A percentile compares a stretch with the other conserved stretches of the same genome.
These are phyloP conservation scores for Psilopsiagon aymara DNA, from an alignment of 2,113 vertebrate genomes.

Conservation along the genomic window DNA sequence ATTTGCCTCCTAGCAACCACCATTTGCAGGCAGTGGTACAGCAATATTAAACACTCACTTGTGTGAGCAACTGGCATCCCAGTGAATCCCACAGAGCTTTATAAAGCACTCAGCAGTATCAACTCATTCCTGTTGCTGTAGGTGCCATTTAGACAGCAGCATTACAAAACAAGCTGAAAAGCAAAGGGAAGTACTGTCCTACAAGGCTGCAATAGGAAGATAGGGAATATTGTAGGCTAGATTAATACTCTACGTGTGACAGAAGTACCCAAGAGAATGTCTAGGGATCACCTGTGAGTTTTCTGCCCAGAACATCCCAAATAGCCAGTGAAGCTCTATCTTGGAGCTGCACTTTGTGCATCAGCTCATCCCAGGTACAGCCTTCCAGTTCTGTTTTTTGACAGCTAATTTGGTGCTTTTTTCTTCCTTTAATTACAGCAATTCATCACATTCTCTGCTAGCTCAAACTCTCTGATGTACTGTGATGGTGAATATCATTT, in stretches of 20 bases:
- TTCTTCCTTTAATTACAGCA: constrained; percentile 9
- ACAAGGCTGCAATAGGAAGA: background rate
- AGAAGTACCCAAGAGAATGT: background rate
- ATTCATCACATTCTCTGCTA: background rate
- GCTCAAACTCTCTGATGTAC: background rate
- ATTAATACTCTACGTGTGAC: background rate
- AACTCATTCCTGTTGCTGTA: background rate
- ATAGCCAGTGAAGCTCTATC: background rate
- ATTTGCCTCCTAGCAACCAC: constrained; percentile 45
- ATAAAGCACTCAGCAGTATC: background rate
- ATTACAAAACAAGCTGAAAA: background rate
- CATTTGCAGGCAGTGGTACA: background rate
- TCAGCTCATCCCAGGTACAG: background rate
- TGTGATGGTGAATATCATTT: background rate
- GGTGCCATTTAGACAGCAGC: background rate
- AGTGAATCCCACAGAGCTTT: background rate
- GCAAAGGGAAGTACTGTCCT: background rate
- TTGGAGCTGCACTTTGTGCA: background rate
- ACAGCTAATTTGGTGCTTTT: constrained; percentile 4
- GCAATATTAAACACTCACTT: background rate
- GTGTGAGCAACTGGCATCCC: background rate
- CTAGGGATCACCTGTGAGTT: background rate
- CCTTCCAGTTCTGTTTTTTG: background rate
- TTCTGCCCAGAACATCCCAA: background rate
- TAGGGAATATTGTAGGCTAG: background rate